phyloP scores from a whole-genome alignment of 2,888 invertebrate genomes.

The Rhabditoides inermis region DNA sequence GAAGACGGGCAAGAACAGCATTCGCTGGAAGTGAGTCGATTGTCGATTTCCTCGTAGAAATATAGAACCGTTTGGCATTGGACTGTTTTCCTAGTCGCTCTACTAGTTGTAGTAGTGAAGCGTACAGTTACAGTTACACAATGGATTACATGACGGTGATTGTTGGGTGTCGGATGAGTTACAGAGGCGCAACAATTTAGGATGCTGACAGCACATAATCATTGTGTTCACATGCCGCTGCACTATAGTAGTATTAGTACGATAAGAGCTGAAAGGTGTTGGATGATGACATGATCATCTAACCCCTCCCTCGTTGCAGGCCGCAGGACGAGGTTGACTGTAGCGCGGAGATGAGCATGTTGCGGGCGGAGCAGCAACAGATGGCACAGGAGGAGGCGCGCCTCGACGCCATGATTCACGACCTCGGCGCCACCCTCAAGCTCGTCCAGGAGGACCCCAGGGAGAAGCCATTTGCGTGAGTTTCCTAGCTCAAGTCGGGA shows the following conservation, averaged over 20 bases:
- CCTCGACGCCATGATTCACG: constrained; percentile 28
- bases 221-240: too few relatives aligned
- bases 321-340: constrained; percentile 13
- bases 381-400: constrained; percentile 20
- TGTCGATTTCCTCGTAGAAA: background rate
- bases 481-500: background rate
- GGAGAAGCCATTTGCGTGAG: constrained; percentile 37
- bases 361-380: constrained; percentile 16
- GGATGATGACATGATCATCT: too few relatives aligned
- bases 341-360: constrained; percentile 16
- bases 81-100: too few relatives aligned
- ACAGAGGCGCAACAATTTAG: too few relatives aligned
- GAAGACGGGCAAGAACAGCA: constrained; percentile 15
- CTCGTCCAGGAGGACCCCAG: constrained; percentile 39
- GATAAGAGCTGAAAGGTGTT: too few relatives aligned
- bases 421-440: constrained; percentile 22
- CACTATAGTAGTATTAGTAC: too few relatives aligned
- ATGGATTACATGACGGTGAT: too few relatives aligned
- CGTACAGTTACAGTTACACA: too few relatives aligned
- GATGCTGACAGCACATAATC: too few relatives aligned
- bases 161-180: too few relatives aligned
- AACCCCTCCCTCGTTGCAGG: constrained; percentile 12
- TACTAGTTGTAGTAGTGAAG: too few relatives aligned
- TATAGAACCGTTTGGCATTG: background rate
- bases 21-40: constrained; percentile 5